Percentiles rank a stretch among this genome's conserved stretches.
phyloP scores from a whole-genome alignment of 2,888 invertebrate genomes.

The Lapara coniferarum region DNA sequence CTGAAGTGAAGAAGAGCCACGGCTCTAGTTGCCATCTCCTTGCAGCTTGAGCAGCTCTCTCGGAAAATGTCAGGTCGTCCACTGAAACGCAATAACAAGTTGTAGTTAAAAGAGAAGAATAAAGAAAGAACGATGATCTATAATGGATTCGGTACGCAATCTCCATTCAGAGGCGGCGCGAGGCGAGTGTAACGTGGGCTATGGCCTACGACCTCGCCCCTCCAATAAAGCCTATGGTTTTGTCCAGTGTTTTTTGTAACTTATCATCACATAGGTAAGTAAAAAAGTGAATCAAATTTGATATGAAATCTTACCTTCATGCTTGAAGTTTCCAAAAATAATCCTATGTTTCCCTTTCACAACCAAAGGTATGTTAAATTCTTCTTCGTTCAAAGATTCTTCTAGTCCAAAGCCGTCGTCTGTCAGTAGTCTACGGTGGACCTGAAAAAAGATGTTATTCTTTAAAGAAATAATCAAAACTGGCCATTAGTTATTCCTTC shows the following conservation, averaged over 20 bases:
- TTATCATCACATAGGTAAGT: not conserved
- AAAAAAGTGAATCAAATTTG: not conserved
- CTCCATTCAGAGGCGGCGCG: too few relatives aligned
- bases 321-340: constrained; percentile 60
- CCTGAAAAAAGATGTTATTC: constrained; percentile 57
- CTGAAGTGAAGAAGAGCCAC: constrained; percentile 68
- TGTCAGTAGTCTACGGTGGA: constrained; percentile 86
- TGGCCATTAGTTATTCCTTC: too few relatives aligned
- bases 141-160: not conserved
- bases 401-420: constrained; percentile 90
- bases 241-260: not conserved
- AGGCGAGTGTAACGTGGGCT: not conserved
- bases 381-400: constrained; percentile 87
- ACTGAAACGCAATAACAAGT: constrained; percentile 45
- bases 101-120: not conserved
- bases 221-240: too few relatives aligned
- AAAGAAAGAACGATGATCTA: too few relatives aligned
- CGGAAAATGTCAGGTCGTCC: constrained; percentile 62
- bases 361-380: constrained; percentile 79
- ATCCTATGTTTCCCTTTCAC: constrained; percentile 81
- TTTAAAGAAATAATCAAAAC: too few relatives aligned
- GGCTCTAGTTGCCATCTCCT: constrained; percentile 67
- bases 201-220: too few relatives aligned
- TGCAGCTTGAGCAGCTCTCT: constrained; percentile 54
- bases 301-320: constrained; percentile 50